Conservation (phyloP, 1,140 invertebrate genomes). For the Drosophila nigrodunni region DNA sequence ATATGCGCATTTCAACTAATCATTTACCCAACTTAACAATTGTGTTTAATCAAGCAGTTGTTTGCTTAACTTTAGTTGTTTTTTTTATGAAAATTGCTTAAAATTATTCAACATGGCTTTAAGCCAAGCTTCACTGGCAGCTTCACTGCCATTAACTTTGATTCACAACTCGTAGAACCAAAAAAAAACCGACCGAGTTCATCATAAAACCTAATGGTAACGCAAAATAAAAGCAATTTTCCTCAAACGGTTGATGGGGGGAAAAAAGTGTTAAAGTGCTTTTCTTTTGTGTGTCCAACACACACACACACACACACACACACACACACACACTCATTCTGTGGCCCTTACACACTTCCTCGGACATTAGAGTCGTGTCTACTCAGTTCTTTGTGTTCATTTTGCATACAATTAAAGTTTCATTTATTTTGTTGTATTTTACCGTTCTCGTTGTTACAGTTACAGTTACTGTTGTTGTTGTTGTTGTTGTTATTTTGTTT, state of each 20-base stretch:
- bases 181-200: neutral
- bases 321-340: neutral
- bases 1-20: neutral
- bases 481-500: constrained; percentile 9
- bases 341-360: neutral
- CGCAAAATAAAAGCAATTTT: constrained; percentile 26
- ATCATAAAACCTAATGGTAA: constrained; percentile 3
- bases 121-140: neutral
- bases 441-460: constrained; percentile 1
- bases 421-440: constrained; percentile 8
- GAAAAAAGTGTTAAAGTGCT: constrained; percentile 37
- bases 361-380: neutral
- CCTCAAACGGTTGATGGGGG: neutral
- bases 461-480: neutral
- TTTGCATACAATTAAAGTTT: constrained; percentile 65
- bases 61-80: too few relatives aligned
- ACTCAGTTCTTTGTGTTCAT: constrained; percentile 23
- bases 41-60: neutral
- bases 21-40: neutral
- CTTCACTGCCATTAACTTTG: neutral
- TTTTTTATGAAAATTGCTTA: neutral
- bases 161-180: neutral
- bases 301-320: constrained; percentile 8
- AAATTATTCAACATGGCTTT: neutral
- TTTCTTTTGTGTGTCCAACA: constrained; percentile 36